phyloP scores from a whole-genome alignment of 1,140 invertebrate genomes.

The Arctopsyche grandis region DNA sequence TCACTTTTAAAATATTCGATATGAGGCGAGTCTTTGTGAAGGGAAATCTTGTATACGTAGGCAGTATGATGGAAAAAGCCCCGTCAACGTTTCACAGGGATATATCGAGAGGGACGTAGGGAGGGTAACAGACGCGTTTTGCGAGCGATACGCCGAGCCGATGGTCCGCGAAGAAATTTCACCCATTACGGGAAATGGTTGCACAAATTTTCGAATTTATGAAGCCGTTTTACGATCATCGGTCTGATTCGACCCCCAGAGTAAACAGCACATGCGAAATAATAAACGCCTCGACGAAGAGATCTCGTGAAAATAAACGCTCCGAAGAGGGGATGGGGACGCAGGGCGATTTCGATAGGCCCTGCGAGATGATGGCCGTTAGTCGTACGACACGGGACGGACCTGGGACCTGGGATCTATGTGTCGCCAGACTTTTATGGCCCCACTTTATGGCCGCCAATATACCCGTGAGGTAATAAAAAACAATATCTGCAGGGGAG shows the following conservation, averaged over 20 bases:
- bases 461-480: slow-evolving; percentile 54
- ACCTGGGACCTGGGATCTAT: slow-evolving; percentile 41
- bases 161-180: slow-evolving; percentile 25
- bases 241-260: not conserved
- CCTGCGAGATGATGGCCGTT: slow-evolving; percentile 25
- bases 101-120: not conserved
- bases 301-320: slow-evolving; percentile 33
- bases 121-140: slow-evolving; percentile 2
- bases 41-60: slow-evolving; percentile 5
- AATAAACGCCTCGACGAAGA: slow-evolving; percentile 37
- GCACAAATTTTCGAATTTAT: slow-evolving; percentile 28
- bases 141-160: not conserved
- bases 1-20: slow-evolving; percentile 1
- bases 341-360: slow-evolving; percentile 6
- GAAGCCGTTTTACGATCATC: slow-evolving; percentile 18
- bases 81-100: slow-evolving; percentile 5
- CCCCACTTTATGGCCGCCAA: slow-evolving; percentile 51
- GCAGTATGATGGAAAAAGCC: not conserved
- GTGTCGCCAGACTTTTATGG: slow-evolving; percentile 53
- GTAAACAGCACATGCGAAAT: slow-evolving; percentile 38
- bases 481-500: slow-evolving; percentile 51
- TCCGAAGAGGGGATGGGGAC: not conserved
- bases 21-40: slow-evolving; percentile 18
- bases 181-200: slow-evolving; percentile 17
- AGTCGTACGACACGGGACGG: slow-evolving; percentile 17